Base-by-base conservation (phyloP, 2,113 vertebrate genomes). In the Addax nasomaculatus region DNA sequence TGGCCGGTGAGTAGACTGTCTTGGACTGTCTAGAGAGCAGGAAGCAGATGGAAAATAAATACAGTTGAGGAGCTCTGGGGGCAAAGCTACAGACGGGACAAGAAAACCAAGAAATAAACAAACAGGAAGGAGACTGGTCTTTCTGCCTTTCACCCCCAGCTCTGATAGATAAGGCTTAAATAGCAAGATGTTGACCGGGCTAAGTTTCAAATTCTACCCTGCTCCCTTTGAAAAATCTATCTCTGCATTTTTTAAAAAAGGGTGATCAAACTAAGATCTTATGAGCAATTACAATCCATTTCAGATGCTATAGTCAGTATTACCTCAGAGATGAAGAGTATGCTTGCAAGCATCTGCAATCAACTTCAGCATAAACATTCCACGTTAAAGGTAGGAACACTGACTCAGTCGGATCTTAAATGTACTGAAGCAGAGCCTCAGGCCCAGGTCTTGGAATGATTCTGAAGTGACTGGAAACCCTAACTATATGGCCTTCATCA, bases 41-140 rank as follows among this genome's bases (percentile, higher is more conserved):
- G 97, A 96, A 98, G 96, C 95, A 98, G 94, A 96, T 93, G 97
- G 91, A 95, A 98, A 97, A 97, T 90, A 97, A 98, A 96, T 87
- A 90, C 92, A 90, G 60, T 45, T n/a, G 94, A 36, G 53, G 94
- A 85, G 76, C 49, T 96, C 92, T 90, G 88, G 81, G 87, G 88
- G 81, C 94, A 97, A 95, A 91, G 91, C 79, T 51, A 84, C 78
- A 92, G 97, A 60, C 57, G 49, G 93, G 89, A 90, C 92, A 93
- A 91, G 89, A 85, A 64, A 76, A 84, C 79, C 89, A 79, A 64
- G 97, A 97, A 98, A 96, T 89, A 97, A 97, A 96, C 96, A 97
- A 97, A 97, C 60, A 96, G 97, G 86, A 94, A 91, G 85, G 81
- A 92, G 87, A 58, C 23, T 16, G 73, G 51, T 36, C 80, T 80